Evolutionary conservation across 2,113 vertebrate species (phyloP).

Genomic region (Tetrax tetrax): DNA sequence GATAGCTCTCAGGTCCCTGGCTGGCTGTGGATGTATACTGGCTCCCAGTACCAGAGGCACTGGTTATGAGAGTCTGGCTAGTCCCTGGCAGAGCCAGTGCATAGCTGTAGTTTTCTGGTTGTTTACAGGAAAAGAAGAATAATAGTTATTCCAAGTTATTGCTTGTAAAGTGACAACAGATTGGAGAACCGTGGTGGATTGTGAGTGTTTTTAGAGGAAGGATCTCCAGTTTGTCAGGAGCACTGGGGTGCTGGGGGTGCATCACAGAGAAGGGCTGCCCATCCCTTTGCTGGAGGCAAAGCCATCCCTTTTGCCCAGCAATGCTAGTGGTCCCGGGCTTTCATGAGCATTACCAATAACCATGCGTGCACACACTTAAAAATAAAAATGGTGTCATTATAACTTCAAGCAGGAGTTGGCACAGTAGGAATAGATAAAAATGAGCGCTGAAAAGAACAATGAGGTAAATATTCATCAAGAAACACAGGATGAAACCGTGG

Average conservation of each 20-base stretch:
- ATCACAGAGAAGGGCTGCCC: neutral
- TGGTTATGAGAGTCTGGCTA: neutral
- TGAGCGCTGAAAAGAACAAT: neutral
- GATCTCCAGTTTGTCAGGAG: neutral
- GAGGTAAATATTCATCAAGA: slow-evolving; percentile 68
- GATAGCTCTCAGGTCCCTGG: neutral
- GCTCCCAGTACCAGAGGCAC: neutral
- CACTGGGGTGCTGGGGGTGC: rapidly evolving
- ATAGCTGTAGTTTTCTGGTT: neutral
- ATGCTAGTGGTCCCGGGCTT: neutral
- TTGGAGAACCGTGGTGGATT: rapidly evolving
- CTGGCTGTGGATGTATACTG: neutral
- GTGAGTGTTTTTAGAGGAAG: neutral
- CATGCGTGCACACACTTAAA: slow-evolving; percentile 13
- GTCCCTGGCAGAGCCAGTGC: neutral
- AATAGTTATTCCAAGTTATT: neutral
- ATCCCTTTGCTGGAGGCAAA: neutral
- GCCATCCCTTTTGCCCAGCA: neutral
- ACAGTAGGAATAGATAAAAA: slow-evolving; percentile 65
- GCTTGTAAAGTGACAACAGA: neutral
- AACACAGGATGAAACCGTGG: slow-evolving; percentile 50
- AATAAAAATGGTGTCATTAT: slow-evolving; percentile 58
- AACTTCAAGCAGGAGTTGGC: slow-evolving; percentile 66
- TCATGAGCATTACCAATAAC: neutral
- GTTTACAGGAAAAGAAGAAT: neutral